phyloP scores from a whole-genome alignment of 2,113 vertebrate species.

The Neoarius graeffei region DNA sequence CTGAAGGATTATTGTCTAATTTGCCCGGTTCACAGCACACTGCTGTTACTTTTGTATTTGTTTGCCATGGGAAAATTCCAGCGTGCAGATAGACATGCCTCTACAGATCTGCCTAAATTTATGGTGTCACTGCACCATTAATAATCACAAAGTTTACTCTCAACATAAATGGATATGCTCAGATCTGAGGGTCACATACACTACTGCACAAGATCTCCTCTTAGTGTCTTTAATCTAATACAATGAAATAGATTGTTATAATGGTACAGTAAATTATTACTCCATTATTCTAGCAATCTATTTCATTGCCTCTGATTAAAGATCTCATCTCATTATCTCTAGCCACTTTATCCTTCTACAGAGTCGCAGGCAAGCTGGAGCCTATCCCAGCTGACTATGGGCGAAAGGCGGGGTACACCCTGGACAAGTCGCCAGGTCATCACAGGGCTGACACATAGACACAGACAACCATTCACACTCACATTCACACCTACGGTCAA shows the following conservation, averaged over 20 bases:
- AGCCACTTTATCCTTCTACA: too few relatives aligned
- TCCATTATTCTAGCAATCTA: too few relatives aligned
- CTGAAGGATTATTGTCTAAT: slow-evolving; percentile 21
- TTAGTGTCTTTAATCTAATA: neutral
- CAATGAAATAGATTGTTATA: neutral
- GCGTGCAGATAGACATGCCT: slow-evolving; percentile 23
- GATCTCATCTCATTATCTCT: too few relatives aligned
- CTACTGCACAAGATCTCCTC: neutral
- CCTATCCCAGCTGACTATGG: too few relatives aligned
- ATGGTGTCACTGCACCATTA: neutral
- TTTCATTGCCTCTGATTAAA: too few relatives aligned
- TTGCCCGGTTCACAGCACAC: slow-evolving; percentile 18
- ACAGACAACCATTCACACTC: too few relatives aligned
- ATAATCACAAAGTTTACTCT: slow-evolving; percentile 22
- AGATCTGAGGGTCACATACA: neutral
- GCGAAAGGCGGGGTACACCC: too few relatives aligned
- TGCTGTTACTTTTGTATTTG: slow-evolving; percentile 21
- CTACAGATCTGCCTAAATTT: slow-evolving; percentile 25
- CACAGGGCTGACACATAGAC: too few relatives aligned
- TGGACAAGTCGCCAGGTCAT: too few relatives aligned
- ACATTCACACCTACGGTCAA: too few relatives aligned
- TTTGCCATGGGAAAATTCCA: slow-evolving; percentile 35
- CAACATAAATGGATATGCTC: neutral
- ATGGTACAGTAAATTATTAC: neutral
- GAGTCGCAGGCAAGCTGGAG: too few relatives aligned